These are phyloP conservation scores for Pterostichus niger DNA, from an alignment of 2,888 invertebrate genomes.

Conservation along the genomic window DNA sequence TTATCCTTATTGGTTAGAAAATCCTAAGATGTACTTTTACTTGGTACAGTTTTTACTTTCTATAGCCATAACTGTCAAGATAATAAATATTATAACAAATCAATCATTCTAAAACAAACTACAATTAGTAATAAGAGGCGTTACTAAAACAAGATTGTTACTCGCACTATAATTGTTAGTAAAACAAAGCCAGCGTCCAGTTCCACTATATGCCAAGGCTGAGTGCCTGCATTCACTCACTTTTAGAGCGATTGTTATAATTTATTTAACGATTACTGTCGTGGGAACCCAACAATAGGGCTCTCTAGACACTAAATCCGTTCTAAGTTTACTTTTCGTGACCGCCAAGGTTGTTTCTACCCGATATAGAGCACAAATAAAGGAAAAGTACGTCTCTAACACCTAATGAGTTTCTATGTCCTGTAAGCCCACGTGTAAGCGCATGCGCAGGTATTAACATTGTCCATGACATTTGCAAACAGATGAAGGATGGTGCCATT, in stretches of 20 bases:
- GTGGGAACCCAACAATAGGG: constrained; percentile 37
- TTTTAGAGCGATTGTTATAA: constrained; percentile 37
- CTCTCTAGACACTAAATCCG: neutral
- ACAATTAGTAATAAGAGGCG: constrained; percentile 11
- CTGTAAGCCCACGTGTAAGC: constrained; percentile 18
- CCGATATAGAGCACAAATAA: constrained; percentile 35
- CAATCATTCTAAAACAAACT: constrained; percentile 21
- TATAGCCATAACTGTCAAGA: constrained; percentile 24
- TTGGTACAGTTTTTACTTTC: constrained; percentile 50
- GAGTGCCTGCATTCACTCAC: neutral
- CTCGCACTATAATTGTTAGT: neutral
- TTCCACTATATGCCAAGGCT: constrained; percentile 41
- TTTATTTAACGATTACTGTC: constrained; percentile 30
- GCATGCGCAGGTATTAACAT: constrained; percentile 5
- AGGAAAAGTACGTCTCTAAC: constrained; percentile 6
- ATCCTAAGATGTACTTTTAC: constrained; percentile 15
- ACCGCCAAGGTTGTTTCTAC: neutral
- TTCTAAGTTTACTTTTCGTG: constrained; percentile 28
- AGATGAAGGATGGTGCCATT: constrained; percentile 8
- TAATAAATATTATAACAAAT: constrained; percentile 25
- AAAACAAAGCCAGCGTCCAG: constrained; percentile 10
- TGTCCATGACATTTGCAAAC: constrained; percentile 41
- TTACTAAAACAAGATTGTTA: constrained; percentile 2
- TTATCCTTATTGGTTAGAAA: constrained; percentile 29
- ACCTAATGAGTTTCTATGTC: constrained; percentile 18